Evolutionary conservation across 2,888 invertebrate species (phyloP).

Genomic region (Proisotoma minuta): DNA sequence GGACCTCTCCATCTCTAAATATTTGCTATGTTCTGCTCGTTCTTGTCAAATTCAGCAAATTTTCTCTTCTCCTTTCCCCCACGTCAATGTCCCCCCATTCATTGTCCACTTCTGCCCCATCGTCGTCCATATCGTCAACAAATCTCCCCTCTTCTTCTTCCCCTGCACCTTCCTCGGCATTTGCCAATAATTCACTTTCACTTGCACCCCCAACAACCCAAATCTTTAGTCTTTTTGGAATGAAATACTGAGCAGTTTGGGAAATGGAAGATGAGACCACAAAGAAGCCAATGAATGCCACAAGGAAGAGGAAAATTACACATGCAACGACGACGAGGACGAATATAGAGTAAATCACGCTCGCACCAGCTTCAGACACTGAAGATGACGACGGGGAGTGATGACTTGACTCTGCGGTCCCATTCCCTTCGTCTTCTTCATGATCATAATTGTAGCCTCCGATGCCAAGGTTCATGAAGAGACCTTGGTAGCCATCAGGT

Average conservation of each 20-base stretch:
- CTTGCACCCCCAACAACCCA: conserved; percentile 24
- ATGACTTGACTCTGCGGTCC: conserved; percentile 5
- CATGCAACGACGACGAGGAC: conserved; percentile 29
- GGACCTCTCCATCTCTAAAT: not conserved
- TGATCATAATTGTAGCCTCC: not conserved
- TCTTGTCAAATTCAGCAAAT: no score
- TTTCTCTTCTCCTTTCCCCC: not conserved
- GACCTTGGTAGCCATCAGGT: conserved; percentile 8
- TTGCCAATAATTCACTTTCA: not conserved
- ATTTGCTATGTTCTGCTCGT: not conserved
- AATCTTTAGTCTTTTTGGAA: conserved; percentile 30
- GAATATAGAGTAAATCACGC: conserved; percentile 23
- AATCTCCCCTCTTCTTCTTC: not conserved
- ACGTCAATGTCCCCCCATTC: not conserved
- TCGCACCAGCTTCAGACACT: not conserved
- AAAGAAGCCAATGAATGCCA: conserved; percentile 31
- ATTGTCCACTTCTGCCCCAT: not conserved
- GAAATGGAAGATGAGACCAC: conserved; percentile 33
- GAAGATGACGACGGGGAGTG: not conserved
- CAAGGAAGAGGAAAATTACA: conserved; percentile 30
- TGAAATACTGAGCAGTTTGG: conserved; percentile 31
- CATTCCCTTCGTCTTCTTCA: conserved; percentile 2
- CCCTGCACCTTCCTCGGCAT: not conserved
- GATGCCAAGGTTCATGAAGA: not conserved
- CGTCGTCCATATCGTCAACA: not conserved